phyloP scores from a whole-genome alignment of 2,113 vertebrate genomes.

The Oriolus oriolus region DNA sequence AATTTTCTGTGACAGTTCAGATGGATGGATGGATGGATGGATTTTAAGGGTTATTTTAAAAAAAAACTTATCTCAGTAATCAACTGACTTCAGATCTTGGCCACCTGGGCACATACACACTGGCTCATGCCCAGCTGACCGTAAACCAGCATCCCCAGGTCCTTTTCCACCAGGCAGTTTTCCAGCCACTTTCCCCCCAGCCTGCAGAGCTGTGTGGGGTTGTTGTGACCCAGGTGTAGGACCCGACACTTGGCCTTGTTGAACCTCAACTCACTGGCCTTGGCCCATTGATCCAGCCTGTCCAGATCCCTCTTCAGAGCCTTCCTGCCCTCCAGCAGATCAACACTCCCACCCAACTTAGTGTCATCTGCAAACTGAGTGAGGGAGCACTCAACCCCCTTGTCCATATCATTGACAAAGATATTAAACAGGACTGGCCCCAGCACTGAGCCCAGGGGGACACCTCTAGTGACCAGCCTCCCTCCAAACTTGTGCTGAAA shows the following conservation, averaged over 20 bases:
- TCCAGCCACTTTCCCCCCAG: neutral
- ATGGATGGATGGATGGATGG: neutral
- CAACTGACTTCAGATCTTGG: neutral
- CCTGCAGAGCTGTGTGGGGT: rapidly evolving
- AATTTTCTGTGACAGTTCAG: neutral
- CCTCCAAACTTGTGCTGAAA: neutral
- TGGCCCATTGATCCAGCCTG: rapidly evolving
- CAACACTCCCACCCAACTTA: no score
- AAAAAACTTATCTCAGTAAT: neutral
- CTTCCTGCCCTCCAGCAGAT: neutral
- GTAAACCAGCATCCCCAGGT: neutral
- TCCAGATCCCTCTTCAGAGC: neutral
- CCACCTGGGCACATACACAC: neutral
- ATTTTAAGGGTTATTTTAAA: neutral
- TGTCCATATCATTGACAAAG: rapidly evolving
- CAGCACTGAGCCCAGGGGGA: neutral
- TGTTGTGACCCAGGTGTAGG: neutral
- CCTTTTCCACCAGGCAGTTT: neutral
- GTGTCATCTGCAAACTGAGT: neutral
- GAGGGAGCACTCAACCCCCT: neutral
- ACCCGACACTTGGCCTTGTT: rapidly evolving
- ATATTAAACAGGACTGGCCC: neutral
- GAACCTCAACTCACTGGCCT: neutral
- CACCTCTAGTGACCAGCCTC: rapidly evolving
- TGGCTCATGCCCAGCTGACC: neutral